A percentile compares a stretch with the other conserved stretches of the same genome.
phyloP scores from a whole-genome alignment of 2,113 vertebrate species.

The Macquaria ambigua region DNA sequence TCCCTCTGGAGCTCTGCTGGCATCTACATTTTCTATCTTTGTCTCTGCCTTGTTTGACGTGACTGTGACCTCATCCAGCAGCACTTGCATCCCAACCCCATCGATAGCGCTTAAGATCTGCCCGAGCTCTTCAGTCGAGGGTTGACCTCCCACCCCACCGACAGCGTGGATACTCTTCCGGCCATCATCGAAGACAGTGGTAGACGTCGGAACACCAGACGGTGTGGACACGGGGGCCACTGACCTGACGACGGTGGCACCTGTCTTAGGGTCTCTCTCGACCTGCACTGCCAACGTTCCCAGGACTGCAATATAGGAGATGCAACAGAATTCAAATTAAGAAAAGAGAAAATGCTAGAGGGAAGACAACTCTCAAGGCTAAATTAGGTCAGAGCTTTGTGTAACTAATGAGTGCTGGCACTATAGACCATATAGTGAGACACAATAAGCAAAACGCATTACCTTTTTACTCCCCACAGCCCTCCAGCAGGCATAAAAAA shows the following conservation, averaged over 20 bases:
- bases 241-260: conserved; percentile 67
- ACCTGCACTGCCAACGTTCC: conserved; percentile 77
- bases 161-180: conserved; percentile 73
- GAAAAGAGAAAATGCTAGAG: not conserved
- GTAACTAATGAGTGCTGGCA: conserved; percentile 23
- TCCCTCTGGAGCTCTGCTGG: not conserved
- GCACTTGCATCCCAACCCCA: conserved; percentile 67
- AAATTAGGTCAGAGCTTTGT: conserved; percentile 31
- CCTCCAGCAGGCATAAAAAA: conserved; percentile 48
- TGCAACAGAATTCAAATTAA: not conserved
- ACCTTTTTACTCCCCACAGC: conserved; percentile 4
- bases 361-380: not conserved
- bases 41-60: conserved; percentile 15
- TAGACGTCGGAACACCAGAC: conserved; percentile 5
- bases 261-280: conserved; percentile 78
- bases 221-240: conserved; percentile 69
- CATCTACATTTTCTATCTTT: not conserved
- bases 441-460: conserved; percentile 15
- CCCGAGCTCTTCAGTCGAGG: conserved; percentile 73
- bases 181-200: conserved; percentile 78
- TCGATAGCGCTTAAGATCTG: conserved; percentile 73
- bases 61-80: conserved; percentile 67
- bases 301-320: conserved; percentile 72
- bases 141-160: conserved; percentile 41
- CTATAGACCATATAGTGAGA: conserved; percentile 14